Evolutionary conservation across 2,888 invertebrate genomes (phyloP).

Genomic region (Vesta saturnalis): DNA sequence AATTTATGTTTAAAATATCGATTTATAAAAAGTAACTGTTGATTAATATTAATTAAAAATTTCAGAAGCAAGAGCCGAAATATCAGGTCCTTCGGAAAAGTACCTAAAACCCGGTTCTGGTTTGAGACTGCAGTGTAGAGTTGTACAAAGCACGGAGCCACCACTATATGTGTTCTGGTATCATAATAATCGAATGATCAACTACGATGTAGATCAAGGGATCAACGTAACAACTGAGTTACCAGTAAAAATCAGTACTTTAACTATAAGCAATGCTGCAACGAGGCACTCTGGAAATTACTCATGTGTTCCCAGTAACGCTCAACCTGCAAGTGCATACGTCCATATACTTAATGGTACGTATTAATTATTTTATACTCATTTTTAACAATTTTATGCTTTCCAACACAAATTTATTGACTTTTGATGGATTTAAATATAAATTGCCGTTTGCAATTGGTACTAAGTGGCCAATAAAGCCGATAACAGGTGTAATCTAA

Average conservation of each 20-base stretch:
- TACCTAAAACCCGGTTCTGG: conserved; percentile 89
- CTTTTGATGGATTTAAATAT: conserved; percentile 21
- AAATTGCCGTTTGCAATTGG: conserved; percentile 24
- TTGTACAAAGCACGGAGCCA: conserved; percentile 85
- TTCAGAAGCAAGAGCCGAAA: conserved; percentile 87
- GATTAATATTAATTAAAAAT: no score
- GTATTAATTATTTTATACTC: conserved; percentile 49
- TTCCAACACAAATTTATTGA: neutral
- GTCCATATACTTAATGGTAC: conserved; percentile 91
- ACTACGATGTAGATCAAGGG: conserved; percentile 87
- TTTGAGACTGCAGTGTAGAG: conserved; percentile 81
- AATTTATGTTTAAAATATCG: no score
- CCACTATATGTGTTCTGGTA: conserved; percentile 89
- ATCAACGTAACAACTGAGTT: conserved; percentile 88
- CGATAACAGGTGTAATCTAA: conserved; percentile 37
- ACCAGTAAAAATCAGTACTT: conserved; percentile 74
- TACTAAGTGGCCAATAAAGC: conserved; percentile 27
- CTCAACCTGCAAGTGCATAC: conserved; percentile 85
- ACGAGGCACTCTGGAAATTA: conserved; percentile 87
- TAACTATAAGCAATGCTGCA: conserved; percentile 68
- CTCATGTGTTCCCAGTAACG: conserved; percentile 89
- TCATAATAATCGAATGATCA: conserved; percentile 91
- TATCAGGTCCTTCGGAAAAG: conserved; percentile 85
- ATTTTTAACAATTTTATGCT: conserved; percentile 27
- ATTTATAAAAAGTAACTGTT: no score